Conservation (phyloP, 2,888 invertebrate genomes). For the Ichneumoninae sp. region DNA sequence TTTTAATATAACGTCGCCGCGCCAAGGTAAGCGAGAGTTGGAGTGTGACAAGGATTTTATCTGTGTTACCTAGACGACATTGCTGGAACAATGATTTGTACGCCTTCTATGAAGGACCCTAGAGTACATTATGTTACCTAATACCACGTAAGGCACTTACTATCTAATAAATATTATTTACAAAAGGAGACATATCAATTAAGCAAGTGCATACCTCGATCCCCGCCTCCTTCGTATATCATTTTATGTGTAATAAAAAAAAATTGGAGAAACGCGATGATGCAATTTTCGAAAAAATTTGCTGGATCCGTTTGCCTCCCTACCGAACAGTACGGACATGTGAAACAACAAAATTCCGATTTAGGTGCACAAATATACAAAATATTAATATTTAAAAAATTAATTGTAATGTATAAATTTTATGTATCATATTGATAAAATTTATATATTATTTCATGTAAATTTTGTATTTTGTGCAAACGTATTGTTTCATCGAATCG, state of each 20-base stretch:
- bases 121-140: conserved; percentile 82
- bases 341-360: no score
- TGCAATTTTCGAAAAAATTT: not conserved
- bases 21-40: conserved; percentile 59
- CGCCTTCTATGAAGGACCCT: conserved; percentile 82
- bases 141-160: conserved; percentile 80
- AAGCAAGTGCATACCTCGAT: not conserved
- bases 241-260: not conserved
- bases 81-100: conserved; percentile 83
- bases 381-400: no score
- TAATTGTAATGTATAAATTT: no score
- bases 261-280: not conserved
- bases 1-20: conserved; percentile 60
- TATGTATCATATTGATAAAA: no score
- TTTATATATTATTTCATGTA: no score
- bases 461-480: no score
- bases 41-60: conserved; percentile 78
- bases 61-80: conserved; percentile 81
- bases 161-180: conserved; percentile 82
- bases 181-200: conserved; percentile 71
- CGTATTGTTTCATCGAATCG: no score
- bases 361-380: no score
- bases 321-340: no score
- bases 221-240: not conserved
- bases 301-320: no score